Evolutionary conservation across 2,113 vertebrate genomes (phyloP), one percentile per base, ranked within the genome.

Genomic region (Forbesichthys agassizii): DNA sequence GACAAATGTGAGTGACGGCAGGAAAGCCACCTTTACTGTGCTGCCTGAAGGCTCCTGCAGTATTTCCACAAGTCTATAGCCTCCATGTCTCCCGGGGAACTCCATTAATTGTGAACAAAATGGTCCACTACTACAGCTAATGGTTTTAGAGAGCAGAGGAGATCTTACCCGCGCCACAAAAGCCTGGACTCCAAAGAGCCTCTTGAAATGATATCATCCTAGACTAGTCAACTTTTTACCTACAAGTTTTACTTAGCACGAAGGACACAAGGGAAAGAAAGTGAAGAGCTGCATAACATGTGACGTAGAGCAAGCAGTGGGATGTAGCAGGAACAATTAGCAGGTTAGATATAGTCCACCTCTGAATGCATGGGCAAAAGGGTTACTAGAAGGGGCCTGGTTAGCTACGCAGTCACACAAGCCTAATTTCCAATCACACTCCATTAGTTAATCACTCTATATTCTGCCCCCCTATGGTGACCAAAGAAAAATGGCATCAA

Each of bases 401-500:
- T 27, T 27, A 89, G 83, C 90, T 88, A 61, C 10, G 84, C 85
- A 84, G 65, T 75, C 77, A 53, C 90, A 86, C 81, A 85, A 86
- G 91, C 90, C 91, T 90, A 73, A 88, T 92, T 93, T 94, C 94
- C 93, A 93, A 96, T 93, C 94, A 91, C 90, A 88, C 77, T 87
- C 92, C 94, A 98, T 98, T 96, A 97, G 94, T 93, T 94, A 95
- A 92, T 93, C 94, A 97, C 93, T 92, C 93, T 91, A 94, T 82
- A 86, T 74, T 70, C 51, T 86, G 88, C 92, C 92, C 84, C 94
- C 94, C 94, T 84, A 84, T 11, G 48, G 94, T 69, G 92, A 93
- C 90, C 91, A 92, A 86, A 69, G 84, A 87, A 91, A 86, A 89
- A 91, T 90, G 92, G 87, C 84, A 91, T 92, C 88, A 92, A 88